Base-by-base conservation (phyloP, 2,888 invertebrate genomes). In the Drosophila falleni region DNA sequence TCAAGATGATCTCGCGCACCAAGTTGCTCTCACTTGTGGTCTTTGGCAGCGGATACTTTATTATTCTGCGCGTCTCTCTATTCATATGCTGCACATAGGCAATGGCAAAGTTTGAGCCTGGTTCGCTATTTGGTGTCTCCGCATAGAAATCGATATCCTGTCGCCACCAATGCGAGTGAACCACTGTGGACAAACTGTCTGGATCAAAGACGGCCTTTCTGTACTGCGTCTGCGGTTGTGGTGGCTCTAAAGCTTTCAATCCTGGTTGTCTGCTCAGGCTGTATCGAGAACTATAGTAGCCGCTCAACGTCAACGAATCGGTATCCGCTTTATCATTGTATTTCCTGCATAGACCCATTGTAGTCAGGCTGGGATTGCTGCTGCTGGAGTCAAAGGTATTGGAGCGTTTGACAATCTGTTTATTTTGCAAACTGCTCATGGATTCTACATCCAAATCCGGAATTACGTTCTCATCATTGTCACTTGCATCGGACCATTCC, bases 161-260 rank as follows among this genome's bases (percentile, higher is more conserved):
- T 51, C 89, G 85, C 88, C 93, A 93, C 94, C 94, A 94, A 23
- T 90, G 86, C 37, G 92, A 89, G 71, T 94, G 94, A 13, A 93
- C 79, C 59, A 91, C 91, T 5, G 71, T 75, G 5, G 78, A 47
- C 4, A 94, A 66, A 90, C 92, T 88, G 74, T 67, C 80, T 89
- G 5, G 91, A 87, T 54, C 89, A 62, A n/a, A 13, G 0, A 1
- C 5, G 5, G 16, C 31, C 2, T 13, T 9, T 8, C 19, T 35
- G 5, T 51, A 60, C 3, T 13, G 78, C 64, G 53, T 82, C 78
- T 69, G 91, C 4, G 23, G 5, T 3, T 5, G 13, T 5, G 89
- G 85, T 5, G 59, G 60, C 35, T 42, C 5, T 8, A 72, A 31
- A 0, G 58, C 15, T 23, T 37, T 6, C 35, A 79, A 44, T 9